Percentiles rank a stretch among this genome's conserved stretches.
These are phyloP conservation scores for Oenanthe melanoleuca DNA, from an alignment of 2,113 vertebrate species.

Conservation along the genomic window DNA sequence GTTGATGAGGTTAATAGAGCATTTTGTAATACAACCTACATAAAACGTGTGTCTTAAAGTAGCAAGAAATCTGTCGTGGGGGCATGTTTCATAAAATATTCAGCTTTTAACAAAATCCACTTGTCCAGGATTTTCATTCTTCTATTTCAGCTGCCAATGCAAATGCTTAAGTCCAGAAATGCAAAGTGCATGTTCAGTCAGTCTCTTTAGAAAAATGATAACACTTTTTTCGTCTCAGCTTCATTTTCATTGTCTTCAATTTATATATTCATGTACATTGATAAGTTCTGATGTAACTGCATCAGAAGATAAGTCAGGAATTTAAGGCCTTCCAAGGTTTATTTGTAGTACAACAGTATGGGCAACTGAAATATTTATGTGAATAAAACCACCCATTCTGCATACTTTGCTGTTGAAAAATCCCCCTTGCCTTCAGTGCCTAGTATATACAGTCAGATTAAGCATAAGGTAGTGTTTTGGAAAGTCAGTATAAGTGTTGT, in stretches of 20 bases:
- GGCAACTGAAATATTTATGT: background rate
- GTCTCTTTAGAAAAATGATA: background rate
- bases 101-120: background rate
- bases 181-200: background rate
- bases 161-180: background rate
- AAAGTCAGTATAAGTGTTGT: background rate
- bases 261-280: background rate
- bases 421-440: background rate
- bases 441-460: background rate
- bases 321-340: background rate
- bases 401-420: background rate
- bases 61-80: accelerated
- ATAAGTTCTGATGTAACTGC: background rate
- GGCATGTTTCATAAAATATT: background rate
- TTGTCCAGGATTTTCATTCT: background rate
- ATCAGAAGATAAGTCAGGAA: background rate
- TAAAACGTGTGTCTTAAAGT: background rate
- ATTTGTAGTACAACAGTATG: background rate
- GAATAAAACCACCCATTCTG: background rate
- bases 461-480: background rate
- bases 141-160: background rate
- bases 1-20: background rate
- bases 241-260: background rate
- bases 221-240: background rate
- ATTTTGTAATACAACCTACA: background rate